phyloP scores from a whole-genome alignment of 2,113 vertebrate genomes.

The Psittacus erithacus region DNA sequence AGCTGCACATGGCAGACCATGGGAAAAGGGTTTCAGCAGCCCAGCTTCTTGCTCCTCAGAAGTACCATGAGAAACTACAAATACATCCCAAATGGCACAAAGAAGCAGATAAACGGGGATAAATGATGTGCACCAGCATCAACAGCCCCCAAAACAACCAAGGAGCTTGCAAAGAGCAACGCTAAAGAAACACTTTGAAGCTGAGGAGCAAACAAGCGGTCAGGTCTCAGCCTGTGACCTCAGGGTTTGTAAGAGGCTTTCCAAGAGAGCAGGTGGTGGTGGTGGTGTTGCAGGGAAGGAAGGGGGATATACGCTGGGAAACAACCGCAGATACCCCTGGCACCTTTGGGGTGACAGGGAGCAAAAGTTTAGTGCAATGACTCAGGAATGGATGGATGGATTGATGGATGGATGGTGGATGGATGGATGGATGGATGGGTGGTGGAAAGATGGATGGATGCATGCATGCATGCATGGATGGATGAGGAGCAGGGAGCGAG shows the following conservation, averaged over 20 bases:
- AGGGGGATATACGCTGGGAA: rapidly evolving
- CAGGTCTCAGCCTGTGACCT: not conserved
- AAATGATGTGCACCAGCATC: not conserved
- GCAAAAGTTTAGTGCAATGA: not conserved
- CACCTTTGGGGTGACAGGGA: not conserved
- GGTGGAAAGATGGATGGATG: not conserved
- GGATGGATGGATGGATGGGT: not conserved
- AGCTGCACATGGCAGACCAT: not conserved
- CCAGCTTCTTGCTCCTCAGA: not conserved
- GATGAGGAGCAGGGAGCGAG: not conserved
- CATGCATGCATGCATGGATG: not conserved
- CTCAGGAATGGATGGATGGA: not conserved
- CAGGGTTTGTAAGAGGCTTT: not conserved
- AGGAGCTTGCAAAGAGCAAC: not conserved
- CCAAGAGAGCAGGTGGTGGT: not conserved
- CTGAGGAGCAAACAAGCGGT: not conserved
- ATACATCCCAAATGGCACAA: not conserved
- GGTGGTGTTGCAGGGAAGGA: not conserved
- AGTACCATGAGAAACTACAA: not conserved
- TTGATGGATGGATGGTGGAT: not conserved
- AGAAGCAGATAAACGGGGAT: not conserved
- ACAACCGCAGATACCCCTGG: not conserved
- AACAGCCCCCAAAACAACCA: not conserved
- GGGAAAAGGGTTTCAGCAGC: not conserved
- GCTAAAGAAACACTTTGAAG: rapidly evolving